phyloP scores from a whole-genome alignment of 2,888 invertebrate species.

The Leptarthrus brevirostris region DNA sequence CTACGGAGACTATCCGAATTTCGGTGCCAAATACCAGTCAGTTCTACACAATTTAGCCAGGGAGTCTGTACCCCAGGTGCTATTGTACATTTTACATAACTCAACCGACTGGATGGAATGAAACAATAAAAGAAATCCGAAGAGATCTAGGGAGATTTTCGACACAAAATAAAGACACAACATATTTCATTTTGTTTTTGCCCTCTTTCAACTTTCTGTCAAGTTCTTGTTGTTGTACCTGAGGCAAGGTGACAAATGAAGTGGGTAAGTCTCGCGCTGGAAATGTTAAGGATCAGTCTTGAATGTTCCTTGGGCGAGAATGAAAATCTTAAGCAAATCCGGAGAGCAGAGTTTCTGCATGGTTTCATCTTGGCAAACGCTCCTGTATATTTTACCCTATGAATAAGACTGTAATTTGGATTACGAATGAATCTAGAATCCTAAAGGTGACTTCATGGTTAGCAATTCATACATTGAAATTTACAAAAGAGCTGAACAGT shows the following conservation, averaged over 20 bases:
- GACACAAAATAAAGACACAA: conserved; percentile 42
- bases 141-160: conserved; percentile 37
- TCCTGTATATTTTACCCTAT: conserved; percentile 26
- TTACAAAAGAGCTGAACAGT: conserved; percentile 34
- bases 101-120: background rate
- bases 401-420: conserved; percentile 43
- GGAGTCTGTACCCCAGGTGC: background rate
- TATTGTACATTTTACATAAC: conserved; percentile 27
- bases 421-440: conserved; percentile 17
- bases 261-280: conserved; percentile 39
- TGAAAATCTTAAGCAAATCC: conserved; percentile 42
- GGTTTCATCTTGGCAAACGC: background rate
- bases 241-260: conserved; percentile 47
- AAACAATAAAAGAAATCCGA: conserved; percentile 50
- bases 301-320: conserved; percentile 7
- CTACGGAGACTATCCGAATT: background rate
- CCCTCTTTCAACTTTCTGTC: conserved; percentile 31
- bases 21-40: conserved; percentile 10
- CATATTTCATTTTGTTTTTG: conserved; percentile 44
- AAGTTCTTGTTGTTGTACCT: conserved; percentile 22
- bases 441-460: conserved; percentile 19
- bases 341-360: background rate
- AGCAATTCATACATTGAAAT: conserved; percentile 42
- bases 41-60: background rate
- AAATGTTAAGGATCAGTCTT: conserved; percentile 17